Evolutionary conservation across 2,113 vertebrate species (phyloP), one percentile per base, ranked within the genome.

Genomic region (Gnathonemus echidnorhynchus): DNA sequence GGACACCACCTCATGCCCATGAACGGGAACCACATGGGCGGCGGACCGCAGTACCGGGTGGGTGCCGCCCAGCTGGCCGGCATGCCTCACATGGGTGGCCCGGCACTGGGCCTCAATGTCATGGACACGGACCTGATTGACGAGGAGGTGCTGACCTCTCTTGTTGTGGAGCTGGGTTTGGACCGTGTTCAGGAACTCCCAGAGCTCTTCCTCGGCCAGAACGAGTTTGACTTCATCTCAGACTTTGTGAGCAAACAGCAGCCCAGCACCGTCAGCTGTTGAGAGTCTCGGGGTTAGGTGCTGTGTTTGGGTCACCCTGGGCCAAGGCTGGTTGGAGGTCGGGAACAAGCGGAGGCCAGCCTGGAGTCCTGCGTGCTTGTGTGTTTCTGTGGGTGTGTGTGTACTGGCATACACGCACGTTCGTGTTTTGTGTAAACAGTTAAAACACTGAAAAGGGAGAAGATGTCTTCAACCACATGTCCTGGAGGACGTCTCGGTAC

Each of bases 231-330:
- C 95, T 99, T 99, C 93, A 96, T 99, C 93, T 97, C 97, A 74
- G 98, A 99, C 97, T 98, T 99, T 95, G 98, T 99, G 90, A 97
- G 95, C 94, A 98, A 98, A 95, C 98, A 98, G 92, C 98, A 98
- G 89, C 96, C 97, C 31, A 98, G 98, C 93, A 97, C 98, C 0
- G 97, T 99, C 89, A 99, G 98, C 90, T 99, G 98, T 93, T 99
- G 97, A 99, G 93, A 91, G 91, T 92, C 86, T 24, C 0, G 62
- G 62, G 4, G 91, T 89, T 58, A 84, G 27, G 89, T 86, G 86
- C 89, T 66, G 74, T 42, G 89, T 89, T 66, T 74, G 53, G 92
- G 91, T 93, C 91, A 93, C 93, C 92, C 92, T 91, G 21, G 10
- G 53, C 31, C 35, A 9, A 46, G 21, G 27, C 42, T 39, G 13